Base-by-base conservation (phyloP, 2,888 invertebrate genomes). In the Nomada ruficornis region DNA sequence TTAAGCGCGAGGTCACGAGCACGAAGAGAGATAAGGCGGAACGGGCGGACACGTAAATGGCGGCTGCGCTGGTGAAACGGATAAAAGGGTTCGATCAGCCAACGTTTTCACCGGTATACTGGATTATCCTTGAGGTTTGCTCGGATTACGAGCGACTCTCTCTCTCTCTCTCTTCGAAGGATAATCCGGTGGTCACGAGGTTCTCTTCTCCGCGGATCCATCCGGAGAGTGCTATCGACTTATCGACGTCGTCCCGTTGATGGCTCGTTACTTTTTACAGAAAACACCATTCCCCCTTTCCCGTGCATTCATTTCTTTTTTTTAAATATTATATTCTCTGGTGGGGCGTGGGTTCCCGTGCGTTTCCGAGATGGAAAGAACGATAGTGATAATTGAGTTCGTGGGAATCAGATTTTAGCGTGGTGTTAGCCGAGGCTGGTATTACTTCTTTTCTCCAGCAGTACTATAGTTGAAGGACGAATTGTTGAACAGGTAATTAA, bases 41-140 rank as follows among this genome's bases (percentile, higher is more conserved):
- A 77, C 82, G 71, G 76, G 73, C 70, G 76, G 82, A 75, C 80
- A 88, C 86, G 81, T 87, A 87, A 87, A 87, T 87, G 87, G 87
- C 78, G 73, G 69, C 59, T 70, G 73, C 67, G 75, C 59, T 62
- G 74, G 64, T 74, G 88, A 77, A 83, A 80, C 80, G 88, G 88
- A 88, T 86, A 88, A 88, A 88, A 87, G 87, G 80, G 80, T 88
- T 88, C 88, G 88, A 87, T 87, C 86, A 81, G 67, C 65, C 44
- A 26, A 9, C 77, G 29, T 63, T 77, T 68, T 62, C 60, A 29
- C n/a, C 72, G 81, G 54, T 80, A 80, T 79, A 83, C 87, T 77
- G 88, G 89, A 89, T 89, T 89, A 88, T 89, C 88, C 88, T 64
- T 57, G 81, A 85, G 84, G 82, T 87, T 87, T 86, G 76, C 80